Conservation (phyloP, 2,888 invertebrate genomes). For the Onchidella celtica region DNA sequence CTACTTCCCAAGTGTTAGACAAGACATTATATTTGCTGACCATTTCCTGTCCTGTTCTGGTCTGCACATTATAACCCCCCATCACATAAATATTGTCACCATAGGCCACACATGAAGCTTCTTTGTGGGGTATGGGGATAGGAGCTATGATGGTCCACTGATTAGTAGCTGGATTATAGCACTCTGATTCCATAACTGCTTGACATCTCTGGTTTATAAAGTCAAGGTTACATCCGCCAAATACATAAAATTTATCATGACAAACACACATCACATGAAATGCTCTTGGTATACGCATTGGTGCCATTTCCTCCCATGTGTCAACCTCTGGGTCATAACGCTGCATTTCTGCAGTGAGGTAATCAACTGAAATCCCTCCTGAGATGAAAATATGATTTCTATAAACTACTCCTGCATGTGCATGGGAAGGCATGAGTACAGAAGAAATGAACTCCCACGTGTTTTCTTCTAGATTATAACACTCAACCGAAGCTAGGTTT, state of each 20-base stretch:
- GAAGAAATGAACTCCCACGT: slow-evolving; percentile 77
- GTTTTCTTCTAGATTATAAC: slow-evolving; percentile 78
- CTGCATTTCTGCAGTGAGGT: slow-evolving; percentile 80
- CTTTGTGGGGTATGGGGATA: slow-evolving; percentile 80
- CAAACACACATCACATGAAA: slow-evolving; percentile 80
- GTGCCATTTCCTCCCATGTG: slow-evolving; percentile 79
- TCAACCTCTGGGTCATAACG: slow-evolving; percentile 76
- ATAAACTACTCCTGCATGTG: slow-evolving; percentile 79
- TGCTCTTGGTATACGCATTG: slow-evolving; percentile 79
- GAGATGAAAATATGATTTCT: slow-evolving; percentile 78
- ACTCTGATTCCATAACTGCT: slow-evolving; percentile 79
- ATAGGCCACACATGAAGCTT: slow-evolving; percentile 80
- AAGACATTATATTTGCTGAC: slow-evolving; percentile 79
- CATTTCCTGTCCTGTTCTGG: slow-evolving; percentile 79
- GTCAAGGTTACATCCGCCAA: slow-evolving; percentile 79
- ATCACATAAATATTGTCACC: slow-evolving; percentile 79
- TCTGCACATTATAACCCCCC: slow-evolving; percentile 80
- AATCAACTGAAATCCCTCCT: slow-evolving; percentile 80
- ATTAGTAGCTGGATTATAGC: slow-evolving; percentile 78
- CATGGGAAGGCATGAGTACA: slow-evolving; percentile 79
- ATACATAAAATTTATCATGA: slow-evolving; percentile 77
- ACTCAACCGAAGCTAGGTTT: slow-evolving; percentile 77
- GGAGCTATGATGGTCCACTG: slow-evolving; percentile 80
- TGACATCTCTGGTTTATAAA: slow-evolving; percentile 79
- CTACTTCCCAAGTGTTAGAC: slow-evolving; percentile 79